Percentiles rank a stretch among this genome's conserved stretches.
Evolutionary conservation across 2,888 invertebrate species (phyloP).

Genomic region (Heteromyza rotundicornis): DNA sequence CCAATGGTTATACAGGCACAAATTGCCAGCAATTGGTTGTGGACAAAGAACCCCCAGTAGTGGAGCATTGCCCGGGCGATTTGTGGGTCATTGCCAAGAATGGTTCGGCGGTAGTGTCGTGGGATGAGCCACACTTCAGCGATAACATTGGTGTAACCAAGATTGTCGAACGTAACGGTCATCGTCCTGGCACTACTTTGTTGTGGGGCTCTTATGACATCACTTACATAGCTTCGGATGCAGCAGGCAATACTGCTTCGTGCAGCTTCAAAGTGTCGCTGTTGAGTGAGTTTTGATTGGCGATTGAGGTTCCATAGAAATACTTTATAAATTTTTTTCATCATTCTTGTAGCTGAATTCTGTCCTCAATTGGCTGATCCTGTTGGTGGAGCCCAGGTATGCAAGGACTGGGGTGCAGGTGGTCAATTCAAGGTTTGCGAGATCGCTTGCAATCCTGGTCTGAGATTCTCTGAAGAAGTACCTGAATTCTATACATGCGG

Average conservation of each 20-base stretch:
- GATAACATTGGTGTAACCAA: constrained; percentile 85
- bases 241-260: constrained; percentile 87
- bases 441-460: constrained; percentile 83
- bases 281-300: constrained; percentile 70
- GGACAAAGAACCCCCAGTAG: constrained; percentile 84
- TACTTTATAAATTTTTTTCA: not conserved
- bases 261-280: constrained; percentile 93
- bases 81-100: constrained; percentile 93
- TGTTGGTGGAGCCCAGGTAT: constrained; percentile 87
- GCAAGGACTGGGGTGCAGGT: constrained; percentile 95
- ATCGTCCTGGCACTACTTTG: constrained; percentile 84
- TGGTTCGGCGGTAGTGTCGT: constrained; percentile 86
- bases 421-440: constrained; percentile 95
- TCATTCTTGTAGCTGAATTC: constrained; percentile 74
- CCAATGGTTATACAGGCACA: constrained; percentile 83
- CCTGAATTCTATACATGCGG: constrained; percentile 97
- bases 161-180: constrained; percentile 84
- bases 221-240: constrained; percentile 92
- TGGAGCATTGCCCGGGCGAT: constrained; percentile 91
- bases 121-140: constrained; percentile 91
- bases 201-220: constrained; percentile 92
- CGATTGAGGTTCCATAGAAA: not conserved
- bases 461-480: constrained; percentile 90
- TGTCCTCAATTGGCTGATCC: constrained; percentile 90
- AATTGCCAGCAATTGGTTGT: constrained; percentile 85